Percentiles rank a stretch among this genome's conserved stretches.
Evolutionary conservation across 2,797 vertebrate genomes (phyloP).

Genomic region (Spea hammondii): DNA sequence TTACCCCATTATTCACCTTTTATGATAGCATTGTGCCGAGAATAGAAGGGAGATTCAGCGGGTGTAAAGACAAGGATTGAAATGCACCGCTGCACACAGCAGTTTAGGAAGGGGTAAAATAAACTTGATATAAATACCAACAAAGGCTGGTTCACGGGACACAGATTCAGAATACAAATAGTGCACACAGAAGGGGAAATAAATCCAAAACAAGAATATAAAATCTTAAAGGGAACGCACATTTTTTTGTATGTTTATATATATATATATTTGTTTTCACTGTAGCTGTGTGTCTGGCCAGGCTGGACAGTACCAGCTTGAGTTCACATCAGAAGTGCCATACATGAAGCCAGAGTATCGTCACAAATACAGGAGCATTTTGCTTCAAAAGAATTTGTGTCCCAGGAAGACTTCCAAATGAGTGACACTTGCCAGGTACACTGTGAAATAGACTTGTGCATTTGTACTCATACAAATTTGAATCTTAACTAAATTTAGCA

Average conservation of each 20-base stretch:
- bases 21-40: constrained; percentile 35
- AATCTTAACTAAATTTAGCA: too few species aligned
- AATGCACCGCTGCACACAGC: constrained; percentile 46
- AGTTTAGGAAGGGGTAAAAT: constrained; percentile 45
- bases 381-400: too few species aligned
- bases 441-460: too few species aligned
- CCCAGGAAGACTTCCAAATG: too few species aligned
- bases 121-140: constrained; percentile 44
- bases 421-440: too few species aligned
- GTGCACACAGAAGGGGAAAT: constrained; percentile 5
- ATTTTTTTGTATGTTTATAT: neutral
- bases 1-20: constrained; percentile 51
- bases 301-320: too few species aligned
- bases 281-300: neutral
- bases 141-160: constrained; percentile 36
- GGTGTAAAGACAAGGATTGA: constrained; percentile 38
- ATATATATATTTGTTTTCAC: too few species aligned
- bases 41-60: constrained; percentile 25
- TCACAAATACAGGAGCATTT: too few species aligned
- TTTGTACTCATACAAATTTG: too few species aligned
- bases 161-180: constrained; percentile 46
- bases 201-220: constrained; percentile 28
- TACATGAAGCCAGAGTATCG: too few species aligned
- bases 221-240: constrained; percentile 21
- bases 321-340: too few species aligned